Conservation (phyloP, 2,113 vertebrate genomes). For the Globicephala melas region DNA sequence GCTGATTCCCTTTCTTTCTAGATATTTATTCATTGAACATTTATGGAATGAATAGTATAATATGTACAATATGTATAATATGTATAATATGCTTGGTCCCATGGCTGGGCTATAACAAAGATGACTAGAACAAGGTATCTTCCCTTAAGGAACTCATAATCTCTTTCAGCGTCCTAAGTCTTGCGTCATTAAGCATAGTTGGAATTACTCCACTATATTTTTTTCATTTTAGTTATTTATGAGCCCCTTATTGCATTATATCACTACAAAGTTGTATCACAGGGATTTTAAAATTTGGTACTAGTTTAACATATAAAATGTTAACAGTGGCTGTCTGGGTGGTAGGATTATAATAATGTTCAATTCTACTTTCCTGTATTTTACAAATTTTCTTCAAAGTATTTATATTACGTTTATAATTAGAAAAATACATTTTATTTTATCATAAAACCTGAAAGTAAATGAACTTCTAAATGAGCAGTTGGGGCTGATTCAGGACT, state of each 20-base stretch:
- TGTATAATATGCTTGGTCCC: background rate
- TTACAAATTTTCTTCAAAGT: background rate
- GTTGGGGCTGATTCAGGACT: background rate
- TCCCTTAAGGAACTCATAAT: background rate
- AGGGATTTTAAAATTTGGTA: background rate
- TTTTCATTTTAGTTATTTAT: conserved; percentile 1
- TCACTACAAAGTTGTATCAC: background rate
- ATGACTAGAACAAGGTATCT: background rate
- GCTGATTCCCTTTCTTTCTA: background rate
- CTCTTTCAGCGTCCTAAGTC: background rate
- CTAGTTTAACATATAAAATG: background rate
- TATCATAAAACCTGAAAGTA: background rate
- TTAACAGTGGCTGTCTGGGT: background rate
- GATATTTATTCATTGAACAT: background rate
- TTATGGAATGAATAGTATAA: background rate
- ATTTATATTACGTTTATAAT: background rate
- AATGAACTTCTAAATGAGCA: background rate
- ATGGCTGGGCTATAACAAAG: background rate
- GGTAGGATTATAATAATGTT: background rate
- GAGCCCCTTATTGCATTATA: background rate
- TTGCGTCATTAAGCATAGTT: background rate
- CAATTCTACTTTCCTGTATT: background rate
- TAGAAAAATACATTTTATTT: background rate
- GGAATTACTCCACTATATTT: background rate
- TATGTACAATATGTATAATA: background rate